Base-by-base conservation (phyloP, 2,888 invertebrate genomes). In the Cataglyphis livida region DNA sequence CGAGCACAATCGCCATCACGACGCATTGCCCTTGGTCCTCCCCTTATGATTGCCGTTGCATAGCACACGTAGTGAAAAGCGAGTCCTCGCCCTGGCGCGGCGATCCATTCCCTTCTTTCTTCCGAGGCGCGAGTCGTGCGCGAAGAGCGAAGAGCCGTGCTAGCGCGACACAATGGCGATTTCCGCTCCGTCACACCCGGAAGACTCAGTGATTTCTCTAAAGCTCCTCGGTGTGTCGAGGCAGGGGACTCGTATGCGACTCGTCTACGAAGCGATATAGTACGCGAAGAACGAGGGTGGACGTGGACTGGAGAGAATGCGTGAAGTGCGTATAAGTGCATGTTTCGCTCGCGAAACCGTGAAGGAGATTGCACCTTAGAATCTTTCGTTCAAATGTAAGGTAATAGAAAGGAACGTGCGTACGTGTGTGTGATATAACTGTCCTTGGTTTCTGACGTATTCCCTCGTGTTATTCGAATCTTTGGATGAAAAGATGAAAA, bases 181-280 rank as follows among this genome's bases (percentile, higher is more conserved):
- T 92, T 92, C 92, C 93, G 91, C 90, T 89, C 88, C 89, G 91
- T 91, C 91, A 91, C 89, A 90, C 90, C 90, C 90, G 91, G 90
- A 92, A 91, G 90, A 86, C 83, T 87, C 84, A 85, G 88, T 91
- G 91, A 92, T 92, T 91, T 90, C 85, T 86, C 86, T 85, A 70
- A 84, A 81, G 61, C 85, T 84, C 75, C 85, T 84, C 75, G 75
- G 61, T 74, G 81, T 84, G 84, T 44, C 41, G 81, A 54, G 70
- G 62, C 79, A 54, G 76, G 66, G 71, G 71, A 65, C 62, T 68
- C 86, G 81, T 83, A 82, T 78, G 82, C 73, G 32, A 66, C 84
- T 73, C 79, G 81, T 59, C 62, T 25, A 48, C 59, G 59, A 73
- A 65, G 74, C 54, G 59, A 62, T 62, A 62, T 21, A 32, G 28